Conservation (phyloP, 2,888 invertebrate species). For the Anodontia alba region DNA sequence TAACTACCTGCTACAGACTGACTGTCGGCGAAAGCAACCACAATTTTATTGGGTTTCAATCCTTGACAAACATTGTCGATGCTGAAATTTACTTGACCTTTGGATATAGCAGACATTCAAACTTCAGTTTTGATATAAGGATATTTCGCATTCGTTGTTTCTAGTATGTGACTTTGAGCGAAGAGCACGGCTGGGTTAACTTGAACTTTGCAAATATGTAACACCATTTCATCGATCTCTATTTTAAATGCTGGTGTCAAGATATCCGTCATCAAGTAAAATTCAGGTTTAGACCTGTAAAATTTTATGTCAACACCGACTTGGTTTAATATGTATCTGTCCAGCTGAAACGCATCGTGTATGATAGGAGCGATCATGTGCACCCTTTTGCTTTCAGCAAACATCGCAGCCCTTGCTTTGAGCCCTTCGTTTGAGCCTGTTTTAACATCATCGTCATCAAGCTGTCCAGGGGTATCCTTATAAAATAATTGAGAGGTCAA, state of each 20-base stretch:
- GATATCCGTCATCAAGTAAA: constrained; percentile 28
- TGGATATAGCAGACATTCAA: constrained; percentile 18
- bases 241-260: constrained; percentile 24
- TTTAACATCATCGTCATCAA: constrained; percentile 16
- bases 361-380: constrained; percentile 6
- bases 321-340: constrained; percentile 29
- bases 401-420: background rate
- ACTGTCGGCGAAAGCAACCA: constrained; percentile 33
- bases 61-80: constrained; percentile 35
- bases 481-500: constrained; percentile 17
- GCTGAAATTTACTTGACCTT: constrained; percentile 30
- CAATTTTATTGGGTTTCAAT: constrained; percentile 23
- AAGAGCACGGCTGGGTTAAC: constrained; percentile 30
- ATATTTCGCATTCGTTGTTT: constrained; percentile 30
- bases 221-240: constrained; percentile 30
- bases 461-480: constrained; percentile 8
- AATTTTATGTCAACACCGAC: constrained; percentile 28
- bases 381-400: constrained; percentile 2
- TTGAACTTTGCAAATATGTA: background rate
- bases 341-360: constrained; percentile 4
- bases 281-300: constrained; percentile 36
- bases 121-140: constrained; percentile 30
- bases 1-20: constrained; percentile 31
- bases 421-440: background rate
- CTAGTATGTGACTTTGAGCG: constrained; percentile 14